A percentile compares a stretch with the other conserved stretches of the same genome.
phyloP scores from a whole-genome alignment of 2,888 invertebrate genomes.

The Noctua janthe region DNA sequence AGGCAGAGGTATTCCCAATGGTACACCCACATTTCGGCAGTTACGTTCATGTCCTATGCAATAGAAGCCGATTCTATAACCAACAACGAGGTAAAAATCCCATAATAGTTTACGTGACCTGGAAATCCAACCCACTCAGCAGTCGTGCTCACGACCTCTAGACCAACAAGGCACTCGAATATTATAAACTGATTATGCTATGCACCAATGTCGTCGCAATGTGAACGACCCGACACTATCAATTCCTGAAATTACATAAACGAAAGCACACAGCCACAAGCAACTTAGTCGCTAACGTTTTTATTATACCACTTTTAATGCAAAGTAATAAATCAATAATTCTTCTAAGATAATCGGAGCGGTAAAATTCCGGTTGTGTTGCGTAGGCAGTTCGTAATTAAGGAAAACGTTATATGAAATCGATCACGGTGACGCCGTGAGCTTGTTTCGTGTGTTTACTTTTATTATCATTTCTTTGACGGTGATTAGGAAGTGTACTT shows the following conservation, averaged over 20 bases:
- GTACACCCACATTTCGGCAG: background rate
- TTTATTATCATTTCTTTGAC: constrained; percentile 56
- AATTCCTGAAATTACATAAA: constrained; percentile 50
- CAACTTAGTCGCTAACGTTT: constrained; percentile 59
- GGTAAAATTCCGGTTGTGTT: constrained; percentile 67
- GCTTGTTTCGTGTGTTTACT: constrained; percentile 60
- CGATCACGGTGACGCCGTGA: constrained; percentile 66
- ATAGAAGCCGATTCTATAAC: background rate
- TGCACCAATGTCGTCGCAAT: background rate
- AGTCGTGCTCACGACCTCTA: background rate
- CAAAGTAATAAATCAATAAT: constrained; percentile 70
- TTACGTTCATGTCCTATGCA: background rate
- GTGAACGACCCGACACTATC: background rate
- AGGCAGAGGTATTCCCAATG: background rate
- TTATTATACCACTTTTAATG: constrained; percentile 69
- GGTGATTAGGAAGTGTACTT: constrained; percentile 45
- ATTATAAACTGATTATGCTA: background rate
- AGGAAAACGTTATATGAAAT: constrained; percentile 69
- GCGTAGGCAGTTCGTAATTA: constrained; percentile 73
- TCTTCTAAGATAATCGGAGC: constrained; percentile 68
- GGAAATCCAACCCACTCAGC: background rate
- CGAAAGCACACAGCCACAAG: constrained; percentile 47
- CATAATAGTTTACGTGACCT: background rate
- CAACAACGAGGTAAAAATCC: background rate
- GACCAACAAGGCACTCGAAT: background rate